Evolutionary conservation across 2,113 vertebrate genomes (phyloP).

Genomic region (Nothocercus julius): DNA sequence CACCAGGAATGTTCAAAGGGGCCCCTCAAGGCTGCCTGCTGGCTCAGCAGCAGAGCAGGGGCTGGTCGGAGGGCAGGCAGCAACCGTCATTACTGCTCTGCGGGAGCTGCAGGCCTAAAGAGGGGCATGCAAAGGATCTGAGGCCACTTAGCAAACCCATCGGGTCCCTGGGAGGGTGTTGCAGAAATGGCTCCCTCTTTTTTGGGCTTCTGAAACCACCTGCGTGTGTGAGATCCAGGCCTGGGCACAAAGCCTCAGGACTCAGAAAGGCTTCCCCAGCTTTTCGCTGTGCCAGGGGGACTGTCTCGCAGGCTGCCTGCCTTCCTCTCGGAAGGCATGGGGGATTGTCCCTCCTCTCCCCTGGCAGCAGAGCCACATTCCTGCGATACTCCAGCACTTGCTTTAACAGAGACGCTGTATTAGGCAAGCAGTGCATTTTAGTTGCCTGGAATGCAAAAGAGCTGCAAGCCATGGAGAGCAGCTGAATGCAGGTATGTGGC

Average conservation of each 20-base stretch:
- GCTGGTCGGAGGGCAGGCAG: not conserved
- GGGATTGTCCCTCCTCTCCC: slow-evolving; percentile 18
- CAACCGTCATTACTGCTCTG: not conserved
- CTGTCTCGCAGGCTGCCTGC: slow-evolving; percentile 21
- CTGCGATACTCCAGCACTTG: slow-evolving; percentile 44
- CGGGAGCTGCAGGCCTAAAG: not conserved
- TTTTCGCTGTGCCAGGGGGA: slow-evolving; percentile 30
- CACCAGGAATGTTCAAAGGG: not conserved
- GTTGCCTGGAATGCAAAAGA: not conserved
- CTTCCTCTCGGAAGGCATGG: slow-evolving; percentile 4
- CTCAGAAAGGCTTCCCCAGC: slow-evolving; percentile 26
- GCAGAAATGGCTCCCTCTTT: not conserved
- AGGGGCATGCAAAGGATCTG: not conserved
- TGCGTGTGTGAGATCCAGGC: not conserved
- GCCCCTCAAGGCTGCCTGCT: not conserved
- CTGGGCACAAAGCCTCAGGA: slow-evolving; percentile 33
- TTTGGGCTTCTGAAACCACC: not conserved
- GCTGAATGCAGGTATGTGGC: not conserved
- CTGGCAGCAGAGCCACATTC: slow-evolving; percentile 52
- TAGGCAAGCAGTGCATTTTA: not conserved
- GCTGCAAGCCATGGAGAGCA: not conserved
- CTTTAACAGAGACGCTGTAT: slow-evolving; percentile 36
- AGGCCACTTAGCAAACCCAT: not conserved
- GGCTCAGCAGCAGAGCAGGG: not conserved
- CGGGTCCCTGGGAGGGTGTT: not conserved